Percentiles rank a stretch among this genome's conserved stretches.
Evolutionary conservation across 2,113 vertebrate species (phyloP).

Genomic region (Ptilonorhynchus violaceus): DNA sequence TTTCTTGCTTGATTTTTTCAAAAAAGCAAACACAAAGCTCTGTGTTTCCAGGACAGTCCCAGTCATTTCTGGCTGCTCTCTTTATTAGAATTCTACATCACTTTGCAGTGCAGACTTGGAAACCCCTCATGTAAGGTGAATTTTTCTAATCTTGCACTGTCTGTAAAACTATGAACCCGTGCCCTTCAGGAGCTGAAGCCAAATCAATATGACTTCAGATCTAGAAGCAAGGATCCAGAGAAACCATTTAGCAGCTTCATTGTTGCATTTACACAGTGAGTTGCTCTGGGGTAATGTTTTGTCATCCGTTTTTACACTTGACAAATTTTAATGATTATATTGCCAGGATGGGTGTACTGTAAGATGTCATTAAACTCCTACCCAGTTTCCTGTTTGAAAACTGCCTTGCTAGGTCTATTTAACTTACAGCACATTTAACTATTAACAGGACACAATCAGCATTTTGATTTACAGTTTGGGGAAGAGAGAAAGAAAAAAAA

Average conservation of each 20-base stretch:
- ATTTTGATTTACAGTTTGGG: background rate
- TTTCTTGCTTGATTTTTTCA: background rate
- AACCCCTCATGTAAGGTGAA: background rate
- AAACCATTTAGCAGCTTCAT: constrained; percentile 22
- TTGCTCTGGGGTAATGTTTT: constrained; percentile 52
- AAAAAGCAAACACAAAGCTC: background rate
- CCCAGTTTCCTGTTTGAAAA: constrained; percentile 22
- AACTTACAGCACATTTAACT: constrained; percentile 1
- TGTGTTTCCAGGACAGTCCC: background rate
- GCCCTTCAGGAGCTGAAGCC: background rate
- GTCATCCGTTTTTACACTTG: constrained; percentile 57
- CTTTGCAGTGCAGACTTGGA: background rate
- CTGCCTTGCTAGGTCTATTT: constrained; percentile 34
- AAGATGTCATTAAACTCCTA: constrained; percentile 47
- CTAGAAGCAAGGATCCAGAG: constrained; percentile 22
- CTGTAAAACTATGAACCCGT: background rate
- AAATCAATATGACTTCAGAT: constrained; percentile 12
- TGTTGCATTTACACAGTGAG: constrained; percentile 17
- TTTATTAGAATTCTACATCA: background rate
- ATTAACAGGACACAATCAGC: background rate
- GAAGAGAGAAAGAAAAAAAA: background rate
- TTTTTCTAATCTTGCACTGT: background rate
- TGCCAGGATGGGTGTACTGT: constrained; percentile 21
- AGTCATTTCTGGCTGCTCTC: background rate
- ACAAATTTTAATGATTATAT: constrained; percentile 54